Evolutionary conservation across 2,888 invertebrate genomes (phyloP), one percentile per base, ranked within the genome.

Genomic region (Dromius quadrimaculatus): DNA sequence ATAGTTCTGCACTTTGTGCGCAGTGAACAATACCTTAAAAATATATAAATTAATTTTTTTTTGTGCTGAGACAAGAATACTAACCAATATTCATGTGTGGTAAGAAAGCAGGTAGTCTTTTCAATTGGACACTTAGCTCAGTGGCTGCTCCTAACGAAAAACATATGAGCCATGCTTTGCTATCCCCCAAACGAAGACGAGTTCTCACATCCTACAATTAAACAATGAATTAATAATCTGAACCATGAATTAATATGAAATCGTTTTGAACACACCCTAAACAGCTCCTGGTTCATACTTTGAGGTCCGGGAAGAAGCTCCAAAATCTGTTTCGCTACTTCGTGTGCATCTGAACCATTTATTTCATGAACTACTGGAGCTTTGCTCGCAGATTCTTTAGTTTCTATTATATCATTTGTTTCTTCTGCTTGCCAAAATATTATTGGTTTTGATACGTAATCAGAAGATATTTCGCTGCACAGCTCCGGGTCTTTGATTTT

Each of bases 11-110:
- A 80, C 85, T 85, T 72, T 80, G 82, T 1, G 85, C 87, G 76
- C 91, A 92, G 76, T 90, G 85, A 2, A 91, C 81, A 77, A 88
- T 85, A 72, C 89, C 90, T 89, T 74, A n/a, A 50, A 20, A 20
- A 13, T n/a, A n/a, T n/a, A n/a, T 32, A 6, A 32, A 8, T 32
- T 32, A 32, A 5, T 32, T 32, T 6, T 32, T 32, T 6, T 32
- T 32, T 6, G 5, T 32, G 5, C 28, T 32, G 19, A 1, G 9
- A 28, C 38, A 54, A 57, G 11, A 15, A 47, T 20, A 57, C 32
- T 23, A 78, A 84, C 86, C 87, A 66, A 87, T 79, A 74, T 85
- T 84, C 69, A 89, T 83, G 65, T 83, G 81, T 9, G 84, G 82
- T 43, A 90, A 79, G 74, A 88, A 80, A 28, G 86, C 84, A 2